phyloP scores from a whole-genome alignment of 2,797 vertebrate genomes.

The Anguilla anguilla region DNA sequence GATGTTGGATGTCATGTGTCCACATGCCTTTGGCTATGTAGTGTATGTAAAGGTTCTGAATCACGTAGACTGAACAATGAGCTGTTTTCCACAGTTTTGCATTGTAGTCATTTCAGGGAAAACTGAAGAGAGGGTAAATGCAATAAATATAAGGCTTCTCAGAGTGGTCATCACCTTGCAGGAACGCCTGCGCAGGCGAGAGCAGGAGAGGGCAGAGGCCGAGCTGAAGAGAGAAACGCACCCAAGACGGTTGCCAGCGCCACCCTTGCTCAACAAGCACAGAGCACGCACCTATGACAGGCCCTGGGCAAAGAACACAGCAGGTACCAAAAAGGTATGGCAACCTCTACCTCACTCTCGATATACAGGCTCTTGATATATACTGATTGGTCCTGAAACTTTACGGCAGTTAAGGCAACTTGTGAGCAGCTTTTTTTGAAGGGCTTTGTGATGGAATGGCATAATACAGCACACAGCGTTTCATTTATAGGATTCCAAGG shows the following conservation, averaged over 20 bases:
- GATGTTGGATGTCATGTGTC: no score
- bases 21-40: no score
- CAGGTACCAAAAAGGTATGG: slow-evolving; percentile 55
- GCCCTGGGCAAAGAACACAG: slow-evolving; percentile 35
- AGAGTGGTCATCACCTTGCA: slow-evolving; percentile 7
- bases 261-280: slow-evolving; percentile 27
- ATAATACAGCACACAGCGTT: not conserved
- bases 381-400: not conserved
- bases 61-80: not conserved
- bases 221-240: slow-evolving; percentile 49
- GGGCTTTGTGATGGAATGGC: not conserved
- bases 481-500: not conserved
- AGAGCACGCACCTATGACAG: slow-evolving; percentile 46
- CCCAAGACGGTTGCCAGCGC: slow-evolving; percentile 5
- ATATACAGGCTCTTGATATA: not conserved
- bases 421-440: not conserved
- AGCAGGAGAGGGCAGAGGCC: slow-evolving; percentile 44
- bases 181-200: slow-evolving; percentile 50
- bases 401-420: not conserved
- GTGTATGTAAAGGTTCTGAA: no score
- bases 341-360: not conserved
- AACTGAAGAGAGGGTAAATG: not conserved
- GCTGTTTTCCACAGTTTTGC: not conserved
- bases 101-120: not conserved
- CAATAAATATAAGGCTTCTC: not conserved